Conservation (phyloP, 2,888 invertebrate genomes). For the Stramonita haemastoma region DNA sequence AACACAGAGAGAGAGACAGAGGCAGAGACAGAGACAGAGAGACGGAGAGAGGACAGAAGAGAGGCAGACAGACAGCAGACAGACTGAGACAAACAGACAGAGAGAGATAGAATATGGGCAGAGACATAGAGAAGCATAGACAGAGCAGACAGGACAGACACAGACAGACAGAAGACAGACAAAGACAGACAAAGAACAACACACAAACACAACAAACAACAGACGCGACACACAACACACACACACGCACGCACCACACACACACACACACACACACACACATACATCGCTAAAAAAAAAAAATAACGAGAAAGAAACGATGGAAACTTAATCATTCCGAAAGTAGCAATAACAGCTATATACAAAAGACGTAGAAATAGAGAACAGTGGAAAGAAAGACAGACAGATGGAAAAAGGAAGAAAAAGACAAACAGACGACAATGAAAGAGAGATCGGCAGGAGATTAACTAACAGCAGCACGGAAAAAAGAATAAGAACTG, state of each 20-base stretch:
- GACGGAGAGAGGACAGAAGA: background rate
- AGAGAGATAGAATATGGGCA: background rate
- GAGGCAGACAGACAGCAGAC: background rate
- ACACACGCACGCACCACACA: background rate
- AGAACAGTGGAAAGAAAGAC: background rate
- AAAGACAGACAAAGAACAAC: background rate
- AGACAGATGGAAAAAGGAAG: background rate
- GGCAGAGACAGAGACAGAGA: background rate
- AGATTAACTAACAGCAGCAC: background rate
- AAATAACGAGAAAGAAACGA: background rate
- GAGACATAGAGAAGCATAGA: background rate
- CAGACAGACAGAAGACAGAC: background rate
- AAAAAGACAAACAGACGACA: no score
- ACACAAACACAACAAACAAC: background rate
- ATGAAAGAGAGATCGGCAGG: no score
- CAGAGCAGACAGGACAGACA: background rate
- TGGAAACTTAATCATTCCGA: background rate
- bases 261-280: constrained; percentile 1
- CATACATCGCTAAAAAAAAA: background rate
- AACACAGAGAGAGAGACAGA: background rate
- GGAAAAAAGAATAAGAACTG: background rate
- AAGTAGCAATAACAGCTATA: background rate
- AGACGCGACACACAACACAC: background rate
- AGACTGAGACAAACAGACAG: background rate
- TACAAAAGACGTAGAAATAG: background rate